These are phyloP conservation scores for Pachyrhynchus sulphureomaculatus DNA, from an alignment of 1,140 invertebrate genomes.

Conservation along the genomic window DNA sequence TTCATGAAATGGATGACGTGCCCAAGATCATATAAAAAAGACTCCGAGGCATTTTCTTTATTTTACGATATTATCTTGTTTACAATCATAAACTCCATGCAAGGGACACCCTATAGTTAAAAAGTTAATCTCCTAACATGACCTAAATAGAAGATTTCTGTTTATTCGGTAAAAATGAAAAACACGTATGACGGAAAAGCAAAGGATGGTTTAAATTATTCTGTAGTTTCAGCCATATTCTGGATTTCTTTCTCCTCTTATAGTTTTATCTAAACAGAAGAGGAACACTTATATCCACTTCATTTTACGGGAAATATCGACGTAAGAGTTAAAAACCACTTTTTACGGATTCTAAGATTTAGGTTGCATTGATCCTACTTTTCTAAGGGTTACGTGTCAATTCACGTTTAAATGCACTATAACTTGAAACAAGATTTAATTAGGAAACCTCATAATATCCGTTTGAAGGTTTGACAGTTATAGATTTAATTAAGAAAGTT, in stretches of 20 bases:
- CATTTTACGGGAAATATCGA: constrained; percentile 1
- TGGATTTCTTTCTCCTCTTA: background rate
- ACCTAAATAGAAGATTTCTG: too few relatives aligned
- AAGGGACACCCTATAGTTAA: too few relatives aligned
- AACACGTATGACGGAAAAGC: background rate
- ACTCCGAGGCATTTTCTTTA: too few relatives aligned
- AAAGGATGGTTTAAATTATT: constrained; percentile 8
- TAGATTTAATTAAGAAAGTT: too few relatives aligned
- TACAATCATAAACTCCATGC: too few relatives aligned
- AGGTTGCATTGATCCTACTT: constrained; percentile 12
- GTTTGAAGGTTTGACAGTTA: too few relatives aligned
- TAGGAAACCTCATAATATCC: too few relatives aligned
- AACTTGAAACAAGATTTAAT: background rate
- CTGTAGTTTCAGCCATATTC: constrained; percentile 1
- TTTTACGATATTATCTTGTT: too few relatives aligned
- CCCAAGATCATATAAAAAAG: too few relatives aligned
- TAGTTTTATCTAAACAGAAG: constrained; percentile 3
- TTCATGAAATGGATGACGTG: too few relatives aligned
- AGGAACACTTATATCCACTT: constrained; percentile 20
- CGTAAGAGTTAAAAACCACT: constrained; percentile 5
- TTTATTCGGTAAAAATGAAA: background rate
- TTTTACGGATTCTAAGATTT: constrained; percentile 17
- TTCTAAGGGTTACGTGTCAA: background rate
- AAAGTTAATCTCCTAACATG: too few relatives aligned
- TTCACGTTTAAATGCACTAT: background rate